Base-by-base conservation (phyloP, 1,140 invertebrate species). In the Pogonognathellus flavescens region DNA sequence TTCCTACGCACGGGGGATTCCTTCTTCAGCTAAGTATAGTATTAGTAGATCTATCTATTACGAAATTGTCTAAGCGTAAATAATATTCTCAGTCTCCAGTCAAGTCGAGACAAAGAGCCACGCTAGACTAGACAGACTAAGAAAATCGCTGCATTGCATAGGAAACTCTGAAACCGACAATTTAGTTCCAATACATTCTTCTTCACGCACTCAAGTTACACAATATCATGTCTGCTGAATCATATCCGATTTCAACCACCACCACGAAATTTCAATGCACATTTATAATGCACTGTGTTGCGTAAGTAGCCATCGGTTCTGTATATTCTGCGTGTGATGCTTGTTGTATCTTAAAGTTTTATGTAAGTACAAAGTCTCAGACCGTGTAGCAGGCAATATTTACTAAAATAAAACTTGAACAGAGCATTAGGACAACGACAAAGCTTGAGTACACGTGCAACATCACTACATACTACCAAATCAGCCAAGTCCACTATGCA, bases 21-120 rank as follows among this genome's bases (percentile, higher is more conserved):
- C 31, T 41, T 41, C 31, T 41, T 41, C 31, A 41, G 31, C 31
- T 41, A 41, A 41, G 31, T 41, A 41, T 41, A 41, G 31, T 66
- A 66, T 14, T 20, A 31, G 8, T 66, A 22, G 25, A 20, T 60
- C 62, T 14, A 31, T 66, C 22, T 25, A 25, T 66, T 66, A 14
- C 8, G 70, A 16, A 41, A 50, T 76, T 76, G 31, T 31, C 11
- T 20, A 76, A 76, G 14, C 25, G 70, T 76, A 76, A n/a, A 20
- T 20, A 62, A 18, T 62, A n/a, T 50, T 25, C 66, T 76, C 41
- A 18, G 70, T 41, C 70, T 76, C 70, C 70, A 66, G 20, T 70
- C 66, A 9, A 70, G 22, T 70, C 66, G 22, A 25, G 31, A 31
- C 25, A n/a, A 31, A 50, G 41, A 66, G 11, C 20, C 25, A 20